Evolutionary conservation across 2,888 invertebrate species (phyloP).

Genomic region (Aphodius sticticus): DNA sequence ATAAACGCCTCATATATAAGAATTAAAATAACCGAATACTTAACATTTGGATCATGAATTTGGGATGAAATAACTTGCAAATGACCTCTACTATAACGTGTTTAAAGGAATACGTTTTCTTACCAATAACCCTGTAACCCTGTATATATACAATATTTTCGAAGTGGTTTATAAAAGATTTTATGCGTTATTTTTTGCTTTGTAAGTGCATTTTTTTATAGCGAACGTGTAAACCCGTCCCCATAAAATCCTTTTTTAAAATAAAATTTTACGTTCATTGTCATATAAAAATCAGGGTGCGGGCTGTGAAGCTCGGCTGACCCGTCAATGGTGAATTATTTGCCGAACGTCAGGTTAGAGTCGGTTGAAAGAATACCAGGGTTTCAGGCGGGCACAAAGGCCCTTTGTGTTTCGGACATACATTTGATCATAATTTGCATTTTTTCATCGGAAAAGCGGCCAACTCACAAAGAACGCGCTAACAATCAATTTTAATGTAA

Average conservation of each 20-base stretch:
- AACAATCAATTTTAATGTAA: background rate
- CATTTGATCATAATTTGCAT: background rate
- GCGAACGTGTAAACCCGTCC: background rate
- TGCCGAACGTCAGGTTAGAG: background rate
- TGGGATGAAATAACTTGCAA: too few relatives aligned
- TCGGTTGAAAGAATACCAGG: background rate
- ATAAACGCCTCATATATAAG: too few relatives aligned
- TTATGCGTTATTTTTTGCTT: background rate
- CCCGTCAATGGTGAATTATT: background rate
- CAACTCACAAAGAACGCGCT: background rate
- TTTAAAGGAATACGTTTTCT: too few relatives aligned
- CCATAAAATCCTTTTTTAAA: background rate
- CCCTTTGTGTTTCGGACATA: conserved; percentile 4
- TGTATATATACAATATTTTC: background rate
- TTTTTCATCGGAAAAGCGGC: background rate
- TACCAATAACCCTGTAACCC: too few relatives aligned
- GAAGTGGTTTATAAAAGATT: background rate
- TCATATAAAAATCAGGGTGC: background rate
- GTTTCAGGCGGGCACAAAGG: background rate
- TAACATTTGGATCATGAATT: too few relatives aligned
- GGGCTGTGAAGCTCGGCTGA: background rate
- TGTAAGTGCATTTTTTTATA: background rate
- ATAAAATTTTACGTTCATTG: background rate
- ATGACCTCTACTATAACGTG: too few relatives aligned
- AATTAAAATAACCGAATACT: too few relatives aligned